Evolutionary conservation across 2,113 vertebrate species (phyloP), one percentile per base, ranked within the genome.

Genomic region (Colaptes auratus): DNA sequence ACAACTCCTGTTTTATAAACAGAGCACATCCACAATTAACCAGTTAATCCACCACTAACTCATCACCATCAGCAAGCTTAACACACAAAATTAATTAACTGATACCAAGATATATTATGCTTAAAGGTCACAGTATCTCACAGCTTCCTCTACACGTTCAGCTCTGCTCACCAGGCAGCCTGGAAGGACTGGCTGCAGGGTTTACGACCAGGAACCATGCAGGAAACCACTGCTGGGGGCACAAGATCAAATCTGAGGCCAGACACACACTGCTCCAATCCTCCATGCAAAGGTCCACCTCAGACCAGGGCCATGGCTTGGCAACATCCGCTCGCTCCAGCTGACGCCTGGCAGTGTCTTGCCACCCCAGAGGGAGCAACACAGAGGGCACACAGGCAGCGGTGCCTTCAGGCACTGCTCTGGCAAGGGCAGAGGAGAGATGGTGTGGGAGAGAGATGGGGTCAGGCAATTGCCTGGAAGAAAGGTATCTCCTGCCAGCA

Each of bases 151-250:
- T 2, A 1, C 5, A 16, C 3, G 0, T 4, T 17, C 5, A 48
- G 82, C 18, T 1, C 16, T 21, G 53, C 44, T 72, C 3, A 7
- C 12, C 55, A 5, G 12, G 69, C 53, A 39, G 63, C 6, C 5
- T 1, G 4, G 31, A 2, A 4, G 73, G 46, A 30, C 19, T 2
- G 6, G 6, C 1, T 0, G 2, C 1, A 4, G 64, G 6, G 13
- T 56, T 33, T 10, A 6, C 1, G 10, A 5, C 28, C 2, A 23
- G 46, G 42, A 19, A 16, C 9, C 5, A 46, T 7, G 50, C 39
- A 19, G 1, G 15, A 8, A 12, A n/a, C 12, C 0, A 1, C 30
- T 3, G 23, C 12, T 17, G 14, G 0, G 3, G 27, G 56, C 50
- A 15, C 20, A 23, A 52, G 53, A 20, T 19, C 12, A 5, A 6